A percentile compares a stretch with the other conserved stretches of the same genome.
These are phyloP conservation scores for Steatornis caripensis DNA, from an alignment of 2,113 vertebrate genomes.

Conservation along the genomic window DNA sequence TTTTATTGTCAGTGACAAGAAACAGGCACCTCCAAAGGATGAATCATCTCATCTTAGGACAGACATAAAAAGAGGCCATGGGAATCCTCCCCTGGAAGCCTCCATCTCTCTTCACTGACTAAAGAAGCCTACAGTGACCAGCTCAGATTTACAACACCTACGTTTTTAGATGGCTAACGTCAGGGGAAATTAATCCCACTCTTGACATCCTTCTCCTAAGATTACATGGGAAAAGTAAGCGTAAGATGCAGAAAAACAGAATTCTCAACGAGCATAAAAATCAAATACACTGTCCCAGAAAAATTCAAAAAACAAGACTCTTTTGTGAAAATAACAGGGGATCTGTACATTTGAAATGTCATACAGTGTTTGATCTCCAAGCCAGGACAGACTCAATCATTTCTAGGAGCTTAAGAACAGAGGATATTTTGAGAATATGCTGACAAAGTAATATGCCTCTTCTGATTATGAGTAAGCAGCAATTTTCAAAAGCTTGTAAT, in stretches of 20 bases:
- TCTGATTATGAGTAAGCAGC: slow-evolving; percentile 42
- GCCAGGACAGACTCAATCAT: background rate
- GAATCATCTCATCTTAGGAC: background rate
- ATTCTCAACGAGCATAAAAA: background rate
- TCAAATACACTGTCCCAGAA: background rate
- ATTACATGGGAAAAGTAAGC: background rate
- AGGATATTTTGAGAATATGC: slow-evolving; percentile 39
- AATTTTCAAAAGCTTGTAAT: slow-evolving; percentile 50
- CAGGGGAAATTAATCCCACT: background rate
- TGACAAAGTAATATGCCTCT: slow-evolving; percentile 37
- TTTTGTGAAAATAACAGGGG: slow-evolving; percentile 22
- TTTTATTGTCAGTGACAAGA: background rate
- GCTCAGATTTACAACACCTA: background rate
- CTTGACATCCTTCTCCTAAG: background rate
- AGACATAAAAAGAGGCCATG: background rate
- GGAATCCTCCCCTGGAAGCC: background rate
- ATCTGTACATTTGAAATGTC: slow-evolving; percentile 27
- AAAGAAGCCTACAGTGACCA: background rate
- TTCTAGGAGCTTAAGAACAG: slow-evolving; percentile 40
- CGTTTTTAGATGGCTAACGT: background rate
- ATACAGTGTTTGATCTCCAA: slow-evolving; percentile 26
- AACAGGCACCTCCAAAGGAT: slow-evolving; percentile 1
- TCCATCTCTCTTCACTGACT: background rate
- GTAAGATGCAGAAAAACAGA: background rate
- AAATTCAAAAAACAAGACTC: background rate